Evolutionary conservation across 2,797 vertebrate genomes (phyloP).

Genomic region (Thripadectes ignobilis): DNA sequence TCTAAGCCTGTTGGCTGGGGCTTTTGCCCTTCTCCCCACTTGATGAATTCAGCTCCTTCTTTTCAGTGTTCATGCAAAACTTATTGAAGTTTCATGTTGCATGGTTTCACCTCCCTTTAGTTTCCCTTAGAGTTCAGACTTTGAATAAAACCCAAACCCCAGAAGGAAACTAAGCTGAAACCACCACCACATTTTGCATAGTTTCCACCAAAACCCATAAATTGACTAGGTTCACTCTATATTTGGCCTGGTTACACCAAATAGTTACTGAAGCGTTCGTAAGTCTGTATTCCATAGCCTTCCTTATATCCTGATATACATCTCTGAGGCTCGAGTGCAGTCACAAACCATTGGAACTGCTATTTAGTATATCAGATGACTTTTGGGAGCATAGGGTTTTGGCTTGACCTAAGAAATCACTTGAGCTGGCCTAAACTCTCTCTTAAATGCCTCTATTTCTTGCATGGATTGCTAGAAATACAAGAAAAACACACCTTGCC

Average conservation of each 20-base stretch:
- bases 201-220: conserved; percentile 46
- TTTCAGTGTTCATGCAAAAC: conserved; percentile 20
- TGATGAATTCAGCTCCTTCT: not conserved
- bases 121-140: not conserved
- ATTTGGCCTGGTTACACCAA: not conserved
- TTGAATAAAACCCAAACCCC: conserved; percentile 4
- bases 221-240: not conserved
- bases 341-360: not conserved
- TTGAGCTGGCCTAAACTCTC: not conserved
- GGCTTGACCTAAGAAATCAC: not conserved
- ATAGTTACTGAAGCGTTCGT: not conserved
- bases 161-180: conserved; percentile 35
- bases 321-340: not conserved
- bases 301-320: not conserved
- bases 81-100: not conserved
- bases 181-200: conserved; percentile 20
- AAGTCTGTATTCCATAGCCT: not conserved
- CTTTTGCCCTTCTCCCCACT: not conserved
- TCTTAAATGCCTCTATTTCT: not conserved
- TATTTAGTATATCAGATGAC: not conserved
- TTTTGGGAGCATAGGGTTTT: not conserved
- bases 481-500: not conserved
- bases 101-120: not conserved
- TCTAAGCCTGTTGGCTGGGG: not conserved
- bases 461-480: not conserved